Conservation (phyloP, 2,113 vertebrate species). For the Phalacrocorax pelagicus region DNA sequence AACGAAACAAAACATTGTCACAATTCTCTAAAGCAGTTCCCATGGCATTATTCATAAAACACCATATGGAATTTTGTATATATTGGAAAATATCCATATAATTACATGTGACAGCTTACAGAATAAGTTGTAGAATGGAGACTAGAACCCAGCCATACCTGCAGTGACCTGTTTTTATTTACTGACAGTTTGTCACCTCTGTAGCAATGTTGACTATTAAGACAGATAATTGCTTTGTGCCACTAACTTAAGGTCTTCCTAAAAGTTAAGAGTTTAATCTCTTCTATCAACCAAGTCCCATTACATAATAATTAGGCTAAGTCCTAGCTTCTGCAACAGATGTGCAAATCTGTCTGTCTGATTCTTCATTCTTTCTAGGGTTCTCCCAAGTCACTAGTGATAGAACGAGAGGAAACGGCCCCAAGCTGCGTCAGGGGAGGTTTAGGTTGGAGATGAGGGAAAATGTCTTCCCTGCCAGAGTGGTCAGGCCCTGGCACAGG, state of each 20-base stretch:
- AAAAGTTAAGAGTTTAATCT: neutral
- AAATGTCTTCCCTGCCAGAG: too few species aligned
- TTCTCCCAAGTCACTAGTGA: neutral
- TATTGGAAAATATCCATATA: neutral
- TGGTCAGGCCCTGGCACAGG: too few species aligned
- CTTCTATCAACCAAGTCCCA: neutral
- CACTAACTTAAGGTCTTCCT: neutral
- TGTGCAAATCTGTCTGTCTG: neutral
- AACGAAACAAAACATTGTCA: neutral
- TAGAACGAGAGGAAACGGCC: too few species aligned
- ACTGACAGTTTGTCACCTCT: neutral
- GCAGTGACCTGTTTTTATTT: neutral
- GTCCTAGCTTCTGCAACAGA: neutral
- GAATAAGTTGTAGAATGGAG: neutral
- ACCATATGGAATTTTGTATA: conserved; percentile 1
- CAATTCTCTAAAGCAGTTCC: neutral
- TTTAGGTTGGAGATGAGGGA: too few species aligned
- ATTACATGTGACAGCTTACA: neutral
- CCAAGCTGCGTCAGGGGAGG: too few species aligned
- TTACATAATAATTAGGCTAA: neutral
- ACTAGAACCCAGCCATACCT: neutral
- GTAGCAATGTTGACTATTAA: neutral
- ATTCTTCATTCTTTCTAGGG: neutral
- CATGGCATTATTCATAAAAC: neutral
- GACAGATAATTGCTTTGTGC: neutral